Evolutionary conservation across 2,888 invertebrate species (phyloP).

Genomic region (Caenorhabditis doughertyi): DNA sequence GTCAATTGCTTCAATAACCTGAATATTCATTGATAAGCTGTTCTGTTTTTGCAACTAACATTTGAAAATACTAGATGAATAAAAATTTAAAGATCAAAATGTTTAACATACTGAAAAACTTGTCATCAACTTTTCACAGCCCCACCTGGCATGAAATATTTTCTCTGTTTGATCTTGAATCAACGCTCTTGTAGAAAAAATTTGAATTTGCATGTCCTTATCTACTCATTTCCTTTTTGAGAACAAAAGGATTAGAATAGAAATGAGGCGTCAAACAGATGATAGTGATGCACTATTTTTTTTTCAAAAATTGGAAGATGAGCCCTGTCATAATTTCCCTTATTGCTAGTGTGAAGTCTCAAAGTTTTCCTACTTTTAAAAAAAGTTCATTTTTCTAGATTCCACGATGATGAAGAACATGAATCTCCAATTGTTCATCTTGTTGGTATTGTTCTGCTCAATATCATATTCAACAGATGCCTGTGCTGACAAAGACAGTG

Average conservation of each 20-base stretch:
- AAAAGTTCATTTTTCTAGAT: neutral
- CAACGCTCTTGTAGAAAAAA: neutral
- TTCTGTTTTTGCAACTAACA: too few relatives aligned
- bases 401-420: slow-evolving; percentile 4
- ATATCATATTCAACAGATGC: neutral
- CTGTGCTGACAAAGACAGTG: neutral
- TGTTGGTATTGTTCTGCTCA: neutral
- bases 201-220: neutral
- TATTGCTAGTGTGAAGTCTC: too few relatives aligned
- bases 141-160: neutral
- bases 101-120: neutral
- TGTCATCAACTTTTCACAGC: neutral
- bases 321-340: too few relatives aligned
- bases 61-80: too few relatives aligned
- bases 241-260: slow-evolving; percentile 18
- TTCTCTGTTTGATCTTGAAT: neutral
- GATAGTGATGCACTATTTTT: slow-evolving; percentile 11
- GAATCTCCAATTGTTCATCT: neutral
- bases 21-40: too few relatives aligned
- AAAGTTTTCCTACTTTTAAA: neutral
- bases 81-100: too few relatives aligned
- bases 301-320: neutral
- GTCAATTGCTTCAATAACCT: too few relatives aligned
- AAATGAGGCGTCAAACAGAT: slow-evolving; percentile 19
- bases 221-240: neutral